These are phyloP conservation scores for Rhamnusium bicolor DNA, from an alignment of 2,888 invertebrate genomes.

Conservation along the genomic window DNA sequence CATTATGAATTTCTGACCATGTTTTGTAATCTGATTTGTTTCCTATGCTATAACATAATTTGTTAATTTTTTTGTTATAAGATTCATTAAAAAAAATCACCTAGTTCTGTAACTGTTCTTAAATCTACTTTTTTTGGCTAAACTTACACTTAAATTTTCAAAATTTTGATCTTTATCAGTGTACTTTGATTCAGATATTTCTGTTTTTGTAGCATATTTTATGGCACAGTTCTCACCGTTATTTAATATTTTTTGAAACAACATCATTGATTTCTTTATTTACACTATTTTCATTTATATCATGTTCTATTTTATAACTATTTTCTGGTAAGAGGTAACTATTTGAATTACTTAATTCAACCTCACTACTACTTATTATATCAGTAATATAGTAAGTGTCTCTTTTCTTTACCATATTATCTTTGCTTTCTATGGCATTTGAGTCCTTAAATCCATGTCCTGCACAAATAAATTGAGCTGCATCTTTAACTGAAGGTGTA, in stretches of 20 bases:
- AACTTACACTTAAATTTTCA: neutral
- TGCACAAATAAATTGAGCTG: neutral
- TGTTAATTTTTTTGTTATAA: slow-evolving; percentile 28
- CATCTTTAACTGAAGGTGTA: neutral
- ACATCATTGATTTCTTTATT: neutral
- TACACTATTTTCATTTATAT: neutral
- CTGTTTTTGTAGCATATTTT: neutral
- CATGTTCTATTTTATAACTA: neutral
- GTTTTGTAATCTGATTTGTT: slow-evolving; percentile 8
- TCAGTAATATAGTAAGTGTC: neutral
- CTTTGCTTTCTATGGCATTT: neutral
- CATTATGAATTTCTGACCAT: slow-evolving; percentile 23
- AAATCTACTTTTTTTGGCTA: neutral
- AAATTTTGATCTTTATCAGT: neutral
- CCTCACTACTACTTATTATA: neutral
- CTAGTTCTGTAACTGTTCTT: slow-evolving; percentile 8
- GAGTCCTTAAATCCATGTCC: neutral
- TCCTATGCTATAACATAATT: slow-evolving; percentile 23
- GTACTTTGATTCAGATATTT: neutral
- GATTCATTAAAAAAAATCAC: slow-evolving; percentile 25
- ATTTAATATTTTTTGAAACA: neutral
- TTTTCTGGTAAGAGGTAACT: neutral
- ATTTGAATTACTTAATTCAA: neutral
- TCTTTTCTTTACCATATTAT: neutral
- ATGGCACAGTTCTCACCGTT: neutral